Conservation (phyloP, 1,140 invertebrate genomes). For the Acromyrmex echinatior region DNA sequence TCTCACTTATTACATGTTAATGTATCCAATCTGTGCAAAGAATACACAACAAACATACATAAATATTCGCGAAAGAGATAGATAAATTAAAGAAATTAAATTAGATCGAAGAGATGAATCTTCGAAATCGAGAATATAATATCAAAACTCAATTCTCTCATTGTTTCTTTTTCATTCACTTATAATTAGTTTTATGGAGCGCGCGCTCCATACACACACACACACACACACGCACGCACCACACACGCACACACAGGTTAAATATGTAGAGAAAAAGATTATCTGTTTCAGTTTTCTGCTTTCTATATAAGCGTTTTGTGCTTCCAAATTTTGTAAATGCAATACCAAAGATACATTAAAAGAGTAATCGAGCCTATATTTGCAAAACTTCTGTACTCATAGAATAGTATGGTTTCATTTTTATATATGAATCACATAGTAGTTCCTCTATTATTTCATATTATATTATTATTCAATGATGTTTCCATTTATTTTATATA, state of each 20-base stretch:
- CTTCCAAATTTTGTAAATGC: conserved; percentile 43
- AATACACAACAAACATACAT: not conserved
- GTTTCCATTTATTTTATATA: not conserved
- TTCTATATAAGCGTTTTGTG: conserved; percentile 13
- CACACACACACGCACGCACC: too few species aligned
- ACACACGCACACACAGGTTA: not conserved
- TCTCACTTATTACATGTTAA: conserved; percentile 13
- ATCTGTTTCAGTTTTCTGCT: not conserved
- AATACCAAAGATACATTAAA: conserved; percentile 35
- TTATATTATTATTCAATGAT: not conserved
- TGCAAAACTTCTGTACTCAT: conserved; percentile 20
- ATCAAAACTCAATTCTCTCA: conserved; percentile 8
- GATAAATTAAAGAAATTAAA: not conserved
- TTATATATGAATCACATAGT: not conserved
- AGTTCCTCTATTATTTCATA: conserved; percentile 34
- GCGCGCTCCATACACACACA: too few species aligned
- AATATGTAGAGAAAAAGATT: conserved; percentile 12
- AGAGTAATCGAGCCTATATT: conserved; percentile 14
- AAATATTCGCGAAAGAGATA: not conserved
- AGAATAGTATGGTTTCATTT: conserved; percentile 43
- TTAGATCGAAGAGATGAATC: not conserved
- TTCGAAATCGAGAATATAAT: not conserved
- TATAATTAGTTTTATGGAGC: too few species aligned
- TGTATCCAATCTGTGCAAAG: not conserved
- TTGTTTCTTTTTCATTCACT: not conserved